These are phyloP conservation scores for Cathartes aura DNA, from an alignment of 2,113 vertebrate genomes.

Conservation along the genomic window DNA sequence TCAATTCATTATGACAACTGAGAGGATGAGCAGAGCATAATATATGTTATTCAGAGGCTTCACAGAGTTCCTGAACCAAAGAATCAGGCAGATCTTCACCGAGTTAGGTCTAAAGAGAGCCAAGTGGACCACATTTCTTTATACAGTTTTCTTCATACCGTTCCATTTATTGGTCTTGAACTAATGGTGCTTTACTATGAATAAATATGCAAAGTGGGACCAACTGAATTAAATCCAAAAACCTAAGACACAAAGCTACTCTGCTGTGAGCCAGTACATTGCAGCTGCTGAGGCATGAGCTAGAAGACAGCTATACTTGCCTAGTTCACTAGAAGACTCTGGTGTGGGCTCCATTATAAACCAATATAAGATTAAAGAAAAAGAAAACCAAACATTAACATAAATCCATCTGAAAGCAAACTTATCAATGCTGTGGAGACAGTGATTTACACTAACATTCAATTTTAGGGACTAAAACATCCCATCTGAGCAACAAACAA, in stretches of 20 bases:
- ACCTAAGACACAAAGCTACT: conserved; percentile 2
- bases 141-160: not conserved
- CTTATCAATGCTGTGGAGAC: not conserved
- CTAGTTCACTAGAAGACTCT: not conserved
- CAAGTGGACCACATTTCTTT: not conserved
- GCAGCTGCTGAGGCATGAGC: not conserved
- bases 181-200: conserved; percentile 7
- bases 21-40: not conserved
- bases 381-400: conserved; percentile 1
- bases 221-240: not conserved
- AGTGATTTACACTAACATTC: not conserved
- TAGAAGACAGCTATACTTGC: not conserved
- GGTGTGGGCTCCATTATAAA: conserved; percentile 1
- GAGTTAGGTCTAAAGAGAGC: not conserved
- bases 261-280: not conserved
- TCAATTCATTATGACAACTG: not conserved
- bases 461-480: not conserved
- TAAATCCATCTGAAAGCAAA: not conserved
- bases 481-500: not conserved
- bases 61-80: not conserved
- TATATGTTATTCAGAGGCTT: not conserved
- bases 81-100: not conserved
- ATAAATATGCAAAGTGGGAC: conserved; percentile 23
- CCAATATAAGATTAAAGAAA: conserved; percentile 3
- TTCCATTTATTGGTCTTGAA: not conserved